Base-by-base conservation (phyloP, 1,140 invertebrate genomes). In the Drosophila simulans region DNA sequence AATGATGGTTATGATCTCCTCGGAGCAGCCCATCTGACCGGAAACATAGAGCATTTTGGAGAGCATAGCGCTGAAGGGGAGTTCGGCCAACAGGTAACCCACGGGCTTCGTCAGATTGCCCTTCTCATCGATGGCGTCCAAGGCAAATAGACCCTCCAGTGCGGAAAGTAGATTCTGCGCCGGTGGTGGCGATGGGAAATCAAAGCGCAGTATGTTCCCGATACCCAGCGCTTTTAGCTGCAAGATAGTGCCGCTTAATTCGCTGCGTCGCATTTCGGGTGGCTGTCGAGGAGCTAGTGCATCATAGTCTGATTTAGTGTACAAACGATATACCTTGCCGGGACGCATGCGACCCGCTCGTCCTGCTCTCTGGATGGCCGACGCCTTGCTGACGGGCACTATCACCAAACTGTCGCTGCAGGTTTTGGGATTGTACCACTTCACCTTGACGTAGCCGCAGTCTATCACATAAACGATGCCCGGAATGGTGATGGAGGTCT, bases 201-300 rank as follows among this genome's bases (percentile, higher is more conserved):
- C 95, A 86, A 98, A 98, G 74, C 96, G 78, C 8, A 97, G 88
- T 31, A 97, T 94, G 91, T 99, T 99, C 62, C 97, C 95, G 54
- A 99, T 98, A 0, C 98, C 98, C 0, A 99, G 92, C 4, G 98
- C 98, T 93, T 99, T 99, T 8, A 99, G 91, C 91, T 98, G 98
- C 2, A 99, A 92, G 45, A 99, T 94, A 3, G 97, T 96, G 2
- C 95, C 94, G 8, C 97, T 96, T 49, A 99, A 93, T 90, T 98
- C 97, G 49, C 95, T 96, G 25, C 99, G 92, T 76, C 97, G 97
- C 94, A 99, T 98, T 94, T 99, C 98, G 0, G 98, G 98, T 4
- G 97, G 95, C 0, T 96, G 96, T 17, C 94, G 93, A 0, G 93
- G 91, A 0, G 94, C 92, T 8, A 99, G 86, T 58, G 96, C 95